Base-by-base conservation (phyloP, 2,888 invertebrate species). In the Napeogenes sylphis region DNA sequence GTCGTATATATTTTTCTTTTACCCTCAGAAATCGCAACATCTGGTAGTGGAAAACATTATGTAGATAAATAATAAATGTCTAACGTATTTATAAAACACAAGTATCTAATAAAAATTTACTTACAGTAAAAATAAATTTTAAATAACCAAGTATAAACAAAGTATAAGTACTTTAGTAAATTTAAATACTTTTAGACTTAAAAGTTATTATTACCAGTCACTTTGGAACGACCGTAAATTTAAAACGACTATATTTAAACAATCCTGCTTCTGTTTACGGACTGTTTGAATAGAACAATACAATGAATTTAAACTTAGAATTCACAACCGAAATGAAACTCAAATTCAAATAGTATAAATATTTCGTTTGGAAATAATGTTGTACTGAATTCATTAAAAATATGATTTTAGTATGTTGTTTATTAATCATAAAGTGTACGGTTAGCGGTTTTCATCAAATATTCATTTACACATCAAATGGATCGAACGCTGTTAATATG, bases 21-120 rank as follows among this genome's bases (percentile, higher is more conserved):
- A 76, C 75, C 71, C 79, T 78, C 81, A 81, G 82, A 85, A 85
- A 83, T 87, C 82, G 84, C 81, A 83, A 83, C 87, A 89, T 88
- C 82, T 89, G 42, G 10, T 10, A 75, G 76, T 75, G 71, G 77
- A 75, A 75, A 72, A 70, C 68, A 68, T 55, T 38, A 60, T 54
- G 59, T 51, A 30, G 30, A 51, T 51, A 51, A 51, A 51, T 61
- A 64, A 61, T 58, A 56, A 53, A 61, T 35, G 47, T 42, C 54
- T 61, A 64, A 47, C 56, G 51, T 58, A 32, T 55, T 46, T 59
- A 38, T 60, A 62, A 32, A 58, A 56, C 45, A 51, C 30, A 51
- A 51, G 30, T 30, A 51, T 30, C 12, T 51, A 12, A 51, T 30
- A 51, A 6, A 51, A 51, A 51, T 51, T 21, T 51, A 30, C 30